A percentile compares a stretch with the other conserved stretches of the same genome.
Evolutionary conservation across 2,113 vertebrate species (phyloP).

Genomic region (Suncus etruscus): DNA sequence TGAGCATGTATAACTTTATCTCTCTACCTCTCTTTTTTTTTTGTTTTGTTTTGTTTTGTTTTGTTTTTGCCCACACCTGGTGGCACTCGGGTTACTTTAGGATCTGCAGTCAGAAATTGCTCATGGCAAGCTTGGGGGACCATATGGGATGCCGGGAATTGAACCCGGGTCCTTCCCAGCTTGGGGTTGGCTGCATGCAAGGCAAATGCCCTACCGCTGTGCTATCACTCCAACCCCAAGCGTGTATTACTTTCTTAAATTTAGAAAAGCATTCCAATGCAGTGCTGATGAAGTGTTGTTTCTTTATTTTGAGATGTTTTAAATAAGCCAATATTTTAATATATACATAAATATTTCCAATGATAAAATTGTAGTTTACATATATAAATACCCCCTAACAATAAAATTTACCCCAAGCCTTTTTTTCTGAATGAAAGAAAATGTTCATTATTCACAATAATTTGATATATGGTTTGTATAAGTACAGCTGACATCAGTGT

Average conservation of each 20-base stretch:
- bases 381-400: conserved; percentile 46
- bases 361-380: conserved; percentile 45
- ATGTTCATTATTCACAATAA: conserved; percentile 18
- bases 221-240: too few relatives aligned
- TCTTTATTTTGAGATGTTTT: background rate
- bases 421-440: conserved; percentile 46
- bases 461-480: conserved; percentile 49
- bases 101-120: too few relatives aligned
- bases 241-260: conserved; percentile 8
- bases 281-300: conserved; percentile 11
- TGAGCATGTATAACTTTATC: background rate
- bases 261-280: conserved; percentile 34
- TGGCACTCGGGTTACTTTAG: too few relatives aligned
- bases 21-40: too few relatives aligned
- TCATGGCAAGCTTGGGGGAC: too few relatives aligned
- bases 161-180: too few relatives aligned
- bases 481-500: background rate
- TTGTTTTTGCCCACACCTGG: too few relatives aligned
- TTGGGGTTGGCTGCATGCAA: too few relatives aligned
- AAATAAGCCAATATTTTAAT: conserved; percentile 35
- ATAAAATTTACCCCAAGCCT: conserved; percentile 23
- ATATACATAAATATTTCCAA: conserved; percentile 37
- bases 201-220: too few relatives aligned
- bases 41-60: too few relatives aligned
- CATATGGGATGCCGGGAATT: too few relatives aligned